Percentiles rank a stretch among this genome's conserved stretches.
Conservation (phyloP, 2,113 vertebrate species). For the Aegotheles bennettii region DNA sequence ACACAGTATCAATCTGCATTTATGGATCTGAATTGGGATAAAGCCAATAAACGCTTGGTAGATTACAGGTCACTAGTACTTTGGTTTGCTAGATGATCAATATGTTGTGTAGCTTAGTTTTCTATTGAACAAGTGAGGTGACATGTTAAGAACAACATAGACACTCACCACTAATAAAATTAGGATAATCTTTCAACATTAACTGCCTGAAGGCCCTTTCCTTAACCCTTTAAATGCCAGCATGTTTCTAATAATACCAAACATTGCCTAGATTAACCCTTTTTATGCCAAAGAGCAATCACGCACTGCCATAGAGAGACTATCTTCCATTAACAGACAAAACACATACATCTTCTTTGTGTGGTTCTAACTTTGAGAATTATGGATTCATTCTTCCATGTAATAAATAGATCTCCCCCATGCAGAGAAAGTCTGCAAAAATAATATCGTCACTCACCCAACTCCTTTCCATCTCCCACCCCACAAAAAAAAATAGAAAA, state of each 20-base stretch:
- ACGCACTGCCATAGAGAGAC: neutral
- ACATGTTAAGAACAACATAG: conserved; percentile 56
- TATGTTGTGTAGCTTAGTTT: conserved; percentile 77
- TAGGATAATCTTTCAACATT: conserved; percentile 63
- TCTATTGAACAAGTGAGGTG: conserved; percentile 61
- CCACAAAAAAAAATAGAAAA: neutral
- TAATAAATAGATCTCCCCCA: neutral
- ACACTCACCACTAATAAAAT: conserved; percentile 58
- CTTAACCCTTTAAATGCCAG: conserved; percentile 17
- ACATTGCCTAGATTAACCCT: no score
- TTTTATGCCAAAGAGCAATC: neutral
- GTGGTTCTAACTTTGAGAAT: neutral
- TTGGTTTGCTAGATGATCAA: conserved; percentile 83
- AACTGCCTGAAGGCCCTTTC: conserved; percentile 35
- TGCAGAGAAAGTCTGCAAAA: neutral
- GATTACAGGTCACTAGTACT: conserved; percentile 82
- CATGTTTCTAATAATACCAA: no score
- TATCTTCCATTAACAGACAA: neutral
- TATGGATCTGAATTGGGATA: conserved; percentile 74
- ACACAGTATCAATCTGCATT: conserved; percentile 73
- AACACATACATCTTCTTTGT: neutral
- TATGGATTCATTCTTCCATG: neutral
- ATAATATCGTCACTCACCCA: neutral
- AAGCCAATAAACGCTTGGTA: conserved; percentile 83
- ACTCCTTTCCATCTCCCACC: neutral